Base-by-base conservation (phyloP, 2,888 invertebrate species). In the Lithosia quadra region DNA sequence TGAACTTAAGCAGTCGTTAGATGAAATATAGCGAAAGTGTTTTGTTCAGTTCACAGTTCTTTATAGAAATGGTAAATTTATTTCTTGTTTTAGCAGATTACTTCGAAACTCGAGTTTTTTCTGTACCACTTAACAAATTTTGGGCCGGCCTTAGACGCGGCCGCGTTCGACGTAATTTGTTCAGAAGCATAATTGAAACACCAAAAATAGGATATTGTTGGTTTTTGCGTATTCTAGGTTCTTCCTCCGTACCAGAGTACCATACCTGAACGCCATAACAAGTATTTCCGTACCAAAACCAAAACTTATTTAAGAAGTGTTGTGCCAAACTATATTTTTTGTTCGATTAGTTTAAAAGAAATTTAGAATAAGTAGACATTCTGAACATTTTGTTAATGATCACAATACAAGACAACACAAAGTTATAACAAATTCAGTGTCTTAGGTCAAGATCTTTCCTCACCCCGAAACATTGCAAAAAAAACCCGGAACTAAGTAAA, bases 1-100 rank as follows among this genome's bases (percentile, higher is more conserved):
- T 15, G 62, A 63, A 59, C 34, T 63, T 13, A 57, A 53, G 28
- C 55, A 53, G 18, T 66, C 65, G 33, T 34, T 59, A 57, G 49
- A 24, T 62, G 21, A 67, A 67, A 61, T 55, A 62, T 28, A 21
- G 36, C 34, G 36, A 28, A 65, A 68, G 28, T 64, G 61, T 61
- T 49, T n/a, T n/a, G n/a, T n/a, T 58, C 39, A 56, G 34, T 65
- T 58, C 57, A 49, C 36, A 22, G 53, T 61, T 61, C 61, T 61
- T n/a, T 63, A 34, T 63, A 67, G 33, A 60, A 61, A 68, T 61
- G 60, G 64, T 22, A 22, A 66, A 65, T 21, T 67, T 63, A 63
- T 68, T 67, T 24, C n/a, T 39, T 57, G 28, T 63, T 65, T 65
- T 65, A 74, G 64, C 56, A 68, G 58, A 76, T 71, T 75, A 69